phyloP scores from a whole-genome alignment of 2,888 invertebrate genomes.

The Agriotes lineatus region DNA sequence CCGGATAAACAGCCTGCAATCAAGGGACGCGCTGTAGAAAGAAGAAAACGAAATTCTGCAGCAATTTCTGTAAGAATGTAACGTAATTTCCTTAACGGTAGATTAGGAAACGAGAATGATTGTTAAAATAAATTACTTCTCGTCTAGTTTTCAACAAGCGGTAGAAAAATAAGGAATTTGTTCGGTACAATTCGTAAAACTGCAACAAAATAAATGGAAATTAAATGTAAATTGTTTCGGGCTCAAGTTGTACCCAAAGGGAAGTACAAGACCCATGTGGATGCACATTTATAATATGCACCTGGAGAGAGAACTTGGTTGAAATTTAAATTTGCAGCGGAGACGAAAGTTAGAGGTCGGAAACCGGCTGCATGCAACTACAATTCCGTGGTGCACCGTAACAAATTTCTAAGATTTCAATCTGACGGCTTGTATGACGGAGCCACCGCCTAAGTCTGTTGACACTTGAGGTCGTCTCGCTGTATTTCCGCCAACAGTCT shows the following conservation, averaged over 20 bases:
- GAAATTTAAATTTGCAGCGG: slow-evolving; percentile 7
- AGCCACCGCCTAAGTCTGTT: too few relatives aligned
- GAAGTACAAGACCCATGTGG: slow-evolving; percentile 2
- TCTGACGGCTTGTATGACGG: too few relatives aligned
- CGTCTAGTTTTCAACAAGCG: slow-evolving; percentile 14
- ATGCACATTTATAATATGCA: slow-evolving; percentile 15
- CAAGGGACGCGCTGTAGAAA: background rate
- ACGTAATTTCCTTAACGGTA: slow-evolving; percentile 33
- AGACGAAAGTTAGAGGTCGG: background rate
- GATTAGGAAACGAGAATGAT: slow-evolving; percentile 33
- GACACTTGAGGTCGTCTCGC: too few relatives aligned
- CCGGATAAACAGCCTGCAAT: slow-evolving; percentile 11
- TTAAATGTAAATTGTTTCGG: slow-evolving; percentile 14
- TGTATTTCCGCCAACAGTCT: too few relatives aligned
- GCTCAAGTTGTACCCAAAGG: background rate
- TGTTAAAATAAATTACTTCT: slow-evolving; percentile 37
- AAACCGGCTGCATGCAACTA: background rate
- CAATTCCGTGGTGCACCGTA: too few relatives aligned
- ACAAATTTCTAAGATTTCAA: too few relatives aligned
- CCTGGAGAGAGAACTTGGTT: background rate
- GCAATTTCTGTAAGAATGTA: slow-evolving; percentile 27
- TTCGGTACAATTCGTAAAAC: background rate
- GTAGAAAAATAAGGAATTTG: background rate
- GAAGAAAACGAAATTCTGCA: slow-evolving; percentile 15
- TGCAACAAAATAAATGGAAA: slow-evolving; percentile 5